Percentiles rank a stretch among this genome's conserved stretches.
These are phyloP conservation scores for Lasioglossum calceatum DNA, from an alignment of 2,888 invertebrate species.

Conservation along the genomic window DNA sequence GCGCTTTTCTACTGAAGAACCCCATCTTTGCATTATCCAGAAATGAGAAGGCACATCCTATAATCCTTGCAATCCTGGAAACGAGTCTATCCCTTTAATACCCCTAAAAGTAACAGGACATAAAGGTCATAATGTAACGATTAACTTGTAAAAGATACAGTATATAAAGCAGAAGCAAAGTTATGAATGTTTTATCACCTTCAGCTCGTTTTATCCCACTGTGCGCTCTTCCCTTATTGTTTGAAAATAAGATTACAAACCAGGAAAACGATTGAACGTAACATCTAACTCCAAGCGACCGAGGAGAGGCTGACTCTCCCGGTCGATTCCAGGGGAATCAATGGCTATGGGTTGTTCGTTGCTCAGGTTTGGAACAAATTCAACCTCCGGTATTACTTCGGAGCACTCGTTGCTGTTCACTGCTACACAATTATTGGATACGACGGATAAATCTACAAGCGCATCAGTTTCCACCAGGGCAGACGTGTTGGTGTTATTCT, in stretches of 20 bases:
- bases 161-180: too few relatives aligned
- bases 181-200: too few relatives aligned
- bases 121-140: too few relatives aligned
- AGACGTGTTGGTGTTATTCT: slow-evolving; percentile 78
- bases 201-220: too few relatives aligned
- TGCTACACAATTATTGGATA: slow-evolving; percentile 63
- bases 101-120: too few relatives aligned
- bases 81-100: too few relatives aligned
- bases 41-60: too few relatives aligned
- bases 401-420: slow-evolving; percentile 69
- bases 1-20: too few relatives aligned
- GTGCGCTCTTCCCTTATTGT: too few relatives aligned
- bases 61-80: too few relatives aligned
- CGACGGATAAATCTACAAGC: slow-evolving; percentile 80
- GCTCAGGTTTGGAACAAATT: slow-evolving; percentile 86
- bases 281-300: slow-evolving; percentile 91
- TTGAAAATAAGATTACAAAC: slow-evolving; percentile 83
- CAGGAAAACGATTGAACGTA: slow-evolving; percentile 94
- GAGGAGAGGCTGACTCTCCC: slow-evolving; percentile 97
- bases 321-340: slow-evolving; percentile 93
- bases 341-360: slow-evolving; percentile 88
- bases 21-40: too few relatives aligned
- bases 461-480: slow-evolving; percentile 80
- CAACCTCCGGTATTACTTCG: slow-evolving; percentile 89
- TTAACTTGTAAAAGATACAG: too few relatives aligned